A percentile compares a stretch with the other conserved stretches of the same genome.
Evolutionary conservation across 2,797 vertebrate genomes (phyloP).

Genomic region (Enteromius thamalakanensis): DNA sequence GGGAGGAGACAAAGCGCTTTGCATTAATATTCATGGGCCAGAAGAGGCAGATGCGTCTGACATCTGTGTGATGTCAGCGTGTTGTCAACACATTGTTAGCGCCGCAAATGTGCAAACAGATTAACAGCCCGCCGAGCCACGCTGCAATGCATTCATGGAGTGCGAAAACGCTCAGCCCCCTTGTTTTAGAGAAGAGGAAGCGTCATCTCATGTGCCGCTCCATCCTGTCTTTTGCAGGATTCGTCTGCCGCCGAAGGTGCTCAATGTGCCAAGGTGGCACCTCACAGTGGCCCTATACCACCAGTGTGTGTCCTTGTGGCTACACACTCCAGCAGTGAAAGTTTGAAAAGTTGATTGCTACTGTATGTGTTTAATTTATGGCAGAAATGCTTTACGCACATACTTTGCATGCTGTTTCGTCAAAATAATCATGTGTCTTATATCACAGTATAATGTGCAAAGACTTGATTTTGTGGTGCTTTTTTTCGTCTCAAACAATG

Average conservation of each 20-base stretch:
- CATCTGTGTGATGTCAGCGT: slow-evolving; percentile 82
- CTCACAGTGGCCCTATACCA: slow-evolving; percentile 5
- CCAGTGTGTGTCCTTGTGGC: slow-evolving; percentile 36
- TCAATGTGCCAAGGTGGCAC: slow-evolving; percentile 38
- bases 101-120: slow-evolving; percentile 75
- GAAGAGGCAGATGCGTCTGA: slow-evolving; percentile 78
- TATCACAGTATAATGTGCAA: neutral
- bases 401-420: neutral
- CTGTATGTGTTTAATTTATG: slow-evolving; percentile 20
- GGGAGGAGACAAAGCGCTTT: slow-evolving; percentile 52
- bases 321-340: slow-evolving; percentile 24
- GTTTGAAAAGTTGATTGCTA: neutral
- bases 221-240: slow-evolving; percentile 24
- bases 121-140: slow-evolving; percentile 66
- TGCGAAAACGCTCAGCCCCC: slow-evolving; percentile 66
- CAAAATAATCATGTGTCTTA: neutral
- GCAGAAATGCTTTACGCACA: slow-evolving; percentile 2
- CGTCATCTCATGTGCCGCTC: neutral
- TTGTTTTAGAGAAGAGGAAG: slow-evolving; percentile 58
- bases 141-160: slow-evolving; percentile 64
- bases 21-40: slow-evolving; percentile 71
- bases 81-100: slow-evolving; percentile 84
- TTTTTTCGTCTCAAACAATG: neutral
- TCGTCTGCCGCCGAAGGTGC: slow-evolving; percentile 11
- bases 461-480: neutral